Evolutionary conservation across 2,113 vertebrate genomes (phyloP).

Genomic region (Choloepus hoffmanni): DNA sequence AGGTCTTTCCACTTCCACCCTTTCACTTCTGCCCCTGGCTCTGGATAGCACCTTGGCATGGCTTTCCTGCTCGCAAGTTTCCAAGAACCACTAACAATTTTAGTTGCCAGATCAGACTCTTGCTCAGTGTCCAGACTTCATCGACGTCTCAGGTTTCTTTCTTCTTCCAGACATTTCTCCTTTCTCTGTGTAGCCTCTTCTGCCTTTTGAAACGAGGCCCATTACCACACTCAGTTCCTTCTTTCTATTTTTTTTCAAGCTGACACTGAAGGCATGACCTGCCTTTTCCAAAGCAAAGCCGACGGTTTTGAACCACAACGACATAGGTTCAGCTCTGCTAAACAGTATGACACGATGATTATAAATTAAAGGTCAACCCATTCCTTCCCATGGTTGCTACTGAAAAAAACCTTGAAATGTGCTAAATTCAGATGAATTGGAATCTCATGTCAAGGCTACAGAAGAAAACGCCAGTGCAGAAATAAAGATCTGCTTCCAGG

Average conservation of each 20-base stretch:
- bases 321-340: conserved; percentile 74
- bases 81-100: background rate
- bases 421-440: conserved; percentile 75
- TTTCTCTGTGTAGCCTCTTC: background rate
- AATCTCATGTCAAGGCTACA: conserved; percentile 75
- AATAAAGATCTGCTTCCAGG: conserved; percentile 79
- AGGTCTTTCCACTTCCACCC: background rate
- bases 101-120: background rate
- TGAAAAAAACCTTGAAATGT: conserved; percentile 55
- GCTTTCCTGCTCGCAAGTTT: background rate
- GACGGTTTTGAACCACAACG: conserved; percentile 47
- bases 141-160: background rate
- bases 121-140: background rate
- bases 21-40: background rate
- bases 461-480: conserved; percentile 65
- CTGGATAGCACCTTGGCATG: background rate
- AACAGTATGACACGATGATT: conserved; percentile 63
- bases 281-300: conserved; percentile 61
- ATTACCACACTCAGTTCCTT: background rate
- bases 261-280: background rate
- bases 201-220: background rate
- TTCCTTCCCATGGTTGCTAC: conserved; percentile 55
- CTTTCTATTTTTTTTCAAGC: background rate
- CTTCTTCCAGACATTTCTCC: background rate
- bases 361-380: conserved; percentile 78